These are phyloP conservation scores for Acanthococcus lagerstroemiae DNA, from an alignment of 2,888 invertebrate genomes.

Conservation along the genomic window DNA sequence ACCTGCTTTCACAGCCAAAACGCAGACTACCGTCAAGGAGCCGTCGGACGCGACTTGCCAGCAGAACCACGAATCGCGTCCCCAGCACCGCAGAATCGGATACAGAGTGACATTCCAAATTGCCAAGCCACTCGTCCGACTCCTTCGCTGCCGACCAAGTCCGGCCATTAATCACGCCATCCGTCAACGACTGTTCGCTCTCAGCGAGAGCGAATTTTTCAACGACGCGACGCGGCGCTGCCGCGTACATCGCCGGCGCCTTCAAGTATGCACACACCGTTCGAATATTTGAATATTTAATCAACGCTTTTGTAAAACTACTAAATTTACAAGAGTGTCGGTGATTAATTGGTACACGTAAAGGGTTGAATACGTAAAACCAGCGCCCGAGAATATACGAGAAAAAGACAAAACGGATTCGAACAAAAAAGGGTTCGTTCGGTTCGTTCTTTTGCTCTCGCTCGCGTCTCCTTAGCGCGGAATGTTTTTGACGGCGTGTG, in stretches of 20 bases:
- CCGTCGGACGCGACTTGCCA: too few species aligned
- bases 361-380: neutral
- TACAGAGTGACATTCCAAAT: too few species aligned
- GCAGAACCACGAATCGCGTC: too few species aligned
- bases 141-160: too few species aligned
- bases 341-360: conserved; percentile 28
- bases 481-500: conserved; percentile 29
- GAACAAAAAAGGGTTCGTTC: neutral
- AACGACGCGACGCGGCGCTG: too few species aligned
- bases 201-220: too few species aligned
- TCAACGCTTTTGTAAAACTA: conserved; percentile 14
- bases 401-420: conserved; percentile 25
- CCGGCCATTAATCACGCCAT: too few species aligned
- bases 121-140: too few species aligned
- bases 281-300: conserved; percentile 26
- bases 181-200: too few species aligned
- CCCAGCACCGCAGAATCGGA: too few species aligned
- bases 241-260: neutral
- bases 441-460: neutral
- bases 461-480: conserved; percentile 6
- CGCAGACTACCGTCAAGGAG: too few species aligned
- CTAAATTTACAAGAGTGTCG: conserved; percentile 25
- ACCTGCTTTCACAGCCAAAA: too few species aligned
- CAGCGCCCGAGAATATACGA: neutral
- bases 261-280: neutral